phyloP scores from a whole-genome alignment of 2,797 vertebrate genomes.

The Tiaroga cobitis region DNA sequence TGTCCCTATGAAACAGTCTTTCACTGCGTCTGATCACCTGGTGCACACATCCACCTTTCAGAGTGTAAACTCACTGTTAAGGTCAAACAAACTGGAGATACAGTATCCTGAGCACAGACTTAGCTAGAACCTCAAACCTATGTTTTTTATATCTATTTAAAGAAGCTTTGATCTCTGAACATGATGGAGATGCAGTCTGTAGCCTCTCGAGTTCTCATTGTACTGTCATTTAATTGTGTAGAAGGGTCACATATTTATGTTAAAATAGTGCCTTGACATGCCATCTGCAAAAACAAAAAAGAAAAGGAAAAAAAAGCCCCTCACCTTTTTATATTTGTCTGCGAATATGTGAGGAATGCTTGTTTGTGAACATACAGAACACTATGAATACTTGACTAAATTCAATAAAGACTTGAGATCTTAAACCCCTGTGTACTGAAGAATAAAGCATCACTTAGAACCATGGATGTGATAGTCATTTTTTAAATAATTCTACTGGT shows the following conservation, averaged over 20 bases:
- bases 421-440: slow-evolving; percentile 44
- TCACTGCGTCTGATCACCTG: slow-evolving; percentile 18
- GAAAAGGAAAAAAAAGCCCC: slow-evolving; percentile 52
- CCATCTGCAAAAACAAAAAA: slow-evolving; percentile 54
- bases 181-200: slow-evolving; percentile 48
- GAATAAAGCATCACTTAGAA: slow-evolving; percentile 43
- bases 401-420: slow-evolving; percentile 47
- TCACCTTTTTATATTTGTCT: slow-evolving; percentile 67
- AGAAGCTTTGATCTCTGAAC: slow-evolving; percentile 51
- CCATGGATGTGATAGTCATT: not conserved
- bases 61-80: slow-evolving; percentile 38
- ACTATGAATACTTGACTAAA: slow-evolving; percentile 56
- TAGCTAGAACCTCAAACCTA: slow-evolving; percentile 60
- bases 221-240: slow-evolving; percentile 53
- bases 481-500: not conserved
- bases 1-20: not conserved
- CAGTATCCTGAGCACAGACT: slow-evolving; percentile 54
- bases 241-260: slow-evolving; percentile 59
- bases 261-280: slow-evolving; percentile 76
- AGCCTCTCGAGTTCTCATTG: slow-evolving; percentile 55
- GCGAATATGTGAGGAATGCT: slow-evolving; percentile 64
- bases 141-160: slow-evolving; percentile 52
- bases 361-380: slow-evolving; percentile 68
- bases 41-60: slow-evolving; percentile 30
- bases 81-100: slow-evolving; percentile 44